Evolutionary conservation across 2,113 vertebrate species (phyloP), one percentile per base, ranked within the genome.

Genomic region (Corapipo altera): DNA sequence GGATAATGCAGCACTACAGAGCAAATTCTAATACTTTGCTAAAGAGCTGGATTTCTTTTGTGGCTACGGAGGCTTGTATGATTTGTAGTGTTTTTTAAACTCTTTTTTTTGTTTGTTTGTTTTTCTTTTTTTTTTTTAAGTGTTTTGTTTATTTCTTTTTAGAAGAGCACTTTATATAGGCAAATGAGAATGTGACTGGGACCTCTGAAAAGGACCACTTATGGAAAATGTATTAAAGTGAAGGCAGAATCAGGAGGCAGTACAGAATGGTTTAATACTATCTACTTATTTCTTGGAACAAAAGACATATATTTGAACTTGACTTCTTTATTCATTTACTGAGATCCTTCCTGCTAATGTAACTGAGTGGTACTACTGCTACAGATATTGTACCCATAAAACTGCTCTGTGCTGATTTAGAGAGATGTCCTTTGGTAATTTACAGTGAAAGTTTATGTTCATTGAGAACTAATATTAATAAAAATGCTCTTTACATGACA

Each of bases 321-420:
- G 61, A 75, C 74, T 15, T 88, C 62, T 93, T 85, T 94, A 83
- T 95, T 96, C 44, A 84, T 91, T 95, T 95, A n/a, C 39, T 72
- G 35, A 26, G 54, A 76, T 49, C 44, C 78, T 95, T 88, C 66
- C 71, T 77, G 65, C 43, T 95, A 93, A 91, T 89, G 71, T 79
- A 89, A 75, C 92, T 92, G 82, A 73, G 66, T 86, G 64, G 54
- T 79, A 46, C 71, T 86, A 73, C 91, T 81, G 84, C 93, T 86
- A 51, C 61, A 84, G 59, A 79, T 93, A 89, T 70, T 93, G 51
- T 84, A 77, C 48, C 96, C 84, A 75, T 95, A 89, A 94, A 96
- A 89, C 35, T 89, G 82, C 35, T 71, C 35, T 2, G 13, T 55
- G 54, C 49, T 85, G 62, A 87, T 94, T 88, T 94, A 91, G 46